These are phyloP conservation scores for Microcebus lehilahytsara DNA, from an alignment of 2,113 vertebrate genomes.

Conservation along the genomic window DNA sequence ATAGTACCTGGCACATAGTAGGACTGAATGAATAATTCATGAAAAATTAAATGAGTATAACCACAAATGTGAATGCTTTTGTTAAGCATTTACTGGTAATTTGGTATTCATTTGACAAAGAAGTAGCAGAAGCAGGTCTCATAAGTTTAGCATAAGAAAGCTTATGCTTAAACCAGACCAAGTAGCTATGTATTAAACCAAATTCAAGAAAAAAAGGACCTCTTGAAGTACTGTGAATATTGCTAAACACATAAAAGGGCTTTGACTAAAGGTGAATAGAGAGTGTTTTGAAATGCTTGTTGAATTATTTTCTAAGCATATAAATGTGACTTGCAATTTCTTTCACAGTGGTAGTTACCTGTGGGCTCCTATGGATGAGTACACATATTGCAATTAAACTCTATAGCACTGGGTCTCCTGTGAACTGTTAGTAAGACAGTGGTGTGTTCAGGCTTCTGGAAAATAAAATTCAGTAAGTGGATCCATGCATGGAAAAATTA, in stretches of 20 bases:
- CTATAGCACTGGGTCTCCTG: background rate
- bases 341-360: constrained; percentile 48
- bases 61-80: background rate
- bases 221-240: constrained; percentile 1
- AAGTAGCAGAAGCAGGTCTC: background rate
- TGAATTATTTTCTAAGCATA: constrained; percentile 49
- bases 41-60: background rate
- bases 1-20: background rate
- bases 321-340: constrained; percentile 57
- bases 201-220: background rate
- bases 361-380: background rate
- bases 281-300: constrained; percentile 40
- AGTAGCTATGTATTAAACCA: background rate
- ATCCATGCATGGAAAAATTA: constrained; percentile 30
- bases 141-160: background rate
- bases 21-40: background rate
- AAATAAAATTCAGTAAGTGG: constrained; percentile 50
- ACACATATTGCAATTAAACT: constrained; percentile 40
- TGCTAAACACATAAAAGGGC: constrained; percentile 39
- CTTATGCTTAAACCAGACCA: constrained; percentile 1
- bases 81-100: background rate
- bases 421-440: constrained; percentile 41
- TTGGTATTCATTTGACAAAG: background rate
- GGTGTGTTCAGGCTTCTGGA: constrained; percentile 29
- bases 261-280: constrained; percentile 42